Evolutionary conservation across 2,797 vertebrate species (phyloP), one percentile per base, ranked within the genome.

Genomic region (Diplodus puntazzo): DNA sequence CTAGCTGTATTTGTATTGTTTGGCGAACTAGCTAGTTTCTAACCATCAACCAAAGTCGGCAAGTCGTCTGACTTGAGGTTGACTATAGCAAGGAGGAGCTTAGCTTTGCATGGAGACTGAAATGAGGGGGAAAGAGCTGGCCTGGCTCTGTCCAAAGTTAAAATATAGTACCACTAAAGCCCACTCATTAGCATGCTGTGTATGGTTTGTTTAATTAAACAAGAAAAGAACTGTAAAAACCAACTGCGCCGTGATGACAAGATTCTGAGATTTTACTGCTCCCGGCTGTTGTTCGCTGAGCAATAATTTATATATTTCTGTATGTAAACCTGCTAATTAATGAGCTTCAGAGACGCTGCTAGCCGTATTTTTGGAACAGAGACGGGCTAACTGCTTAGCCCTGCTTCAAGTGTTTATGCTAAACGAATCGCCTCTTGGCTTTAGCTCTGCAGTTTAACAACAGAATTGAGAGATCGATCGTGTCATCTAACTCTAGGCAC

Each of bases 231-330:
- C 59, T 39, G 27, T 50, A 50, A 49, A 57, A 57, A 10, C 20
- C 6, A 30, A 5, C 20, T 0, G 1, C 30, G 58, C 16, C 0
- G 0, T 52, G 13, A 30, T 0, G 2, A 23, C 42, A 25, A 34
- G 20, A 54, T 59, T 39, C 21, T 55, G 9, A 17, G n/a, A 76
- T 46, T 23, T 52, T 5, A 23, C 4, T 43, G 59, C 59, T 27
- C 54, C 54, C 2, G 27, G 55, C 9, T 58, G 55, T 11, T 30
- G 54, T 30, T 25, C 12, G 9, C 23, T 12, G 9, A 30, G 7
- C 34, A 34, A 27, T 10, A 25, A 16, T 18, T 57, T 52, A 21
- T 13, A 21, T 12, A 4, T 11, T 45, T 45, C 13, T 62, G 60
- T 45, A 17, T 23, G 16, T 25, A 34, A 39, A 58, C 27, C 13